Percentiles rank a stretch among this genome's conserved stretches.
Conservation (phyloP, 2,888 invertebrate species). For the Hirtodrosophila cameraria region DNA sequence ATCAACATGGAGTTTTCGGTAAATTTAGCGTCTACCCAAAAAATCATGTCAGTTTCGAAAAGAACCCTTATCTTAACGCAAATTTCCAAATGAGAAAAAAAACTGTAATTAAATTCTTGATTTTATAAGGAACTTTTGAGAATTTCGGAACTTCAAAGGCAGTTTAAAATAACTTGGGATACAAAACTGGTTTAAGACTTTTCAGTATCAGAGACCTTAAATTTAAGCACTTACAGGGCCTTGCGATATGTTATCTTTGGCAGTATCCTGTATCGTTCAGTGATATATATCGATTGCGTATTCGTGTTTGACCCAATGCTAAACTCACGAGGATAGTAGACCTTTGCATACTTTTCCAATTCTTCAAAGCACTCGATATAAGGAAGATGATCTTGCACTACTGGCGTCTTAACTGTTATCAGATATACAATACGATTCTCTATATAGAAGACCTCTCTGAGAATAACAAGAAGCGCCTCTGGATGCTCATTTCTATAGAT, state of each 20-base stretch:
- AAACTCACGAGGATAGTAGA: conserved; percentile 70
- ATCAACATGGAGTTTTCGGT: too few species aligned
- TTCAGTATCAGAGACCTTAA: too few species aligned
- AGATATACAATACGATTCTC: conserved; percentile 62
- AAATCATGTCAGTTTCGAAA: too few species aligned
- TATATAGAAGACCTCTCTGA: conserved; percentile 59
- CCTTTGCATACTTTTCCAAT: conserved; percentile 38
- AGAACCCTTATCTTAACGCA: too few species aligned
- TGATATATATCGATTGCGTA: conserved; percentile 61
- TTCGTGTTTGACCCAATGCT: conserved; percentile 43
- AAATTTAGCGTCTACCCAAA: too few species aligned
- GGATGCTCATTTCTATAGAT: conserved; percentile 50
- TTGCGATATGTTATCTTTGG: conserved; percentile 65
- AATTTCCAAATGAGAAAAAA: too few species aligned
- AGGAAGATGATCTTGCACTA: conserved; percentile 5
- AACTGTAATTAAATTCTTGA: too few species aligned
- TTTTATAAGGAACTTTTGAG: too few species aligned
- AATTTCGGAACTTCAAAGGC: too few species aligned
- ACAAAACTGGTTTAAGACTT: too few species aligned
- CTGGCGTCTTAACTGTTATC: conserved; percentile 53
- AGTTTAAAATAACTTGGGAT: too few species aligned
- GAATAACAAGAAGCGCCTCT: conserved; percentile 38
- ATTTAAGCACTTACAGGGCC: conserved; percentile 75
- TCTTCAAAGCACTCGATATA: conserved; percentile 49
- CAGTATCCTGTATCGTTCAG: conserved; percentile 51